phyloP scores from a whole-genome alignment of 1,140 invertebrate species.

The Ladona fulva region DNA sequence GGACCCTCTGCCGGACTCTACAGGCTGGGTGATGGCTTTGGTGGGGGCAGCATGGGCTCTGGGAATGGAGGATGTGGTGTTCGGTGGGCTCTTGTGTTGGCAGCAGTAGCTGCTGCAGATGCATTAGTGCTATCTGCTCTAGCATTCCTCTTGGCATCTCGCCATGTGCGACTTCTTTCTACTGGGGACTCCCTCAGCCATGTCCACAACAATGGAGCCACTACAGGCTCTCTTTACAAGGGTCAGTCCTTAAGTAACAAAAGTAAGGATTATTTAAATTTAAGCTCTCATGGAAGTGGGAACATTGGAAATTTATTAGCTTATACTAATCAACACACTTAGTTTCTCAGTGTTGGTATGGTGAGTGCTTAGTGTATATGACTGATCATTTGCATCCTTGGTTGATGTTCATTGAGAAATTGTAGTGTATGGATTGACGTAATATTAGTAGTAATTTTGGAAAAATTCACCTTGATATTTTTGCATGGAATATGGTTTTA shows the following conservation, averaged over 20 bases:
- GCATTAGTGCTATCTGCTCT: constrained; percentile 78
- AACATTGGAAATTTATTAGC: too few relatives aligned
- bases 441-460: too few relatives aligned
- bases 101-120: constrained; percentile 85
- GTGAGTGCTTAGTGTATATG: too few relatives aligned
- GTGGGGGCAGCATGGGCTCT: constrained; percentile 7
- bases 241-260: constrained; percentile 31
- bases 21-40: constrained; percentile 45
- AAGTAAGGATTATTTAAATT: neutral
- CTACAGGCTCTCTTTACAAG: constrained; percentile 45
- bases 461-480: too few relatives aligned
- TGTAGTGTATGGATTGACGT: too few relatives aligned
- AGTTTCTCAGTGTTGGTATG: too few relatives aligned
- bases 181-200: constrained; percentile 55
- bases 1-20: constrained; percentile 68
- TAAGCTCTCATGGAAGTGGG: too few relatives aligned
- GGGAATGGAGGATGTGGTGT: constrained; percentile 67
- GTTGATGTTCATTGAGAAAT: too few relatives aligned
- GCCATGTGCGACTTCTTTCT: constrained; percentile 74
- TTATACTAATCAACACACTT: too few relatives aligned
- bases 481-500: too few relatives aligned
- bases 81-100: constrained; percentile 90
- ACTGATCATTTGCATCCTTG: too few relatives aligned
- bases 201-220: constrained; percentile 22
- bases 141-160: constrained; percentile 86